Evolutionary conservation across 1,140 invertebrate species (phyloP).

Genomic region (Penaeus indicus): DNA sequence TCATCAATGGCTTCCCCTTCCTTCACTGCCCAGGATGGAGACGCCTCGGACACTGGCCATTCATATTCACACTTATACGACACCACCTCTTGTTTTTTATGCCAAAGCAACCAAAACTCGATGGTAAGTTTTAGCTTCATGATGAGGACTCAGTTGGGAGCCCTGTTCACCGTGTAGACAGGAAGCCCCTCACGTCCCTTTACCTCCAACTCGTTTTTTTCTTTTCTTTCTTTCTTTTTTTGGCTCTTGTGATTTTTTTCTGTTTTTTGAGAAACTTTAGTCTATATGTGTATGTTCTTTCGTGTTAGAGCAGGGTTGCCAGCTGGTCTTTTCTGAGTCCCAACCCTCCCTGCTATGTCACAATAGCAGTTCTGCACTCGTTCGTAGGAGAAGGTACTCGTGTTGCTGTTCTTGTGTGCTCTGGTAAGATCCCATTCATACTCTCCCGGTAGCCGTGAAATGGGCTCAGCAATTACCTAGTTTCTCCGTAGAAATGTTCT

Average conservation of each 20-base stretch:
- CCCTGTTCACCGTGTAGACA: background rate
- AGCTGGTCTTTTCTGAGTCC: no score
- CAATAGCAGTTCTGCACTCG: no score
- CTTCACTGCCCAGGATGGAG: slow-evolving; percentile 72
- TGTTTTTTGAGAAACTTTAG: no score
- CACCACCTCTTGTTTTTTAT: slow-evolving; percentile 72
- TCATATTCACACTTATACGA: slow-evolving; percentile 71
- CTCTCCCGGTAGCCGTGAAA: no score
- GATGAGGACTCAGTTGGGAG: slow-evolving; percentile 22
- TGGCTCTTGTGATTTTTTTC: no score
- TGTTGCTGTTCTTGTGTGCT: no score
- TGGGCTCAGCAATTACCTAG: background rate
- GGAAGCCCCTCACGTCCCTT: background rate
- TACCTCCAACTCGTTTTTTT: background rate
- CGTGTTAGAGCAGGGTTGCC: no score
- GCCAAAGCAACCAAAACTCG: slow-evolving; percentile 71
- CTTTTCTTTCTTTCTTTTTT: slow-evolving; percentile 6
- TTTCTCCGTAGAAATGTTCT: background rate
- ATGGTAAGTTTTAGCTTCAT: slow-evolving; percentile 69
- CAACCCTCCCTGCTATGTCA: no score
- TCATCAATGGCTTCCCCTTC: slow-evolving; percentile 65
- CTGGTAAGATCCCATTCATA: no score
- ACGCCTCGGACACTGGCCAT: slow-evolving; percentile 71
- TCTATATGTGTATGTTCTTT: no score
- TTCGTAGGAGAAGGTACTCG: no score